Conservation (phyloP, 2,113 vertebrate species). For the Tricholaema leucomelas region DNA sequence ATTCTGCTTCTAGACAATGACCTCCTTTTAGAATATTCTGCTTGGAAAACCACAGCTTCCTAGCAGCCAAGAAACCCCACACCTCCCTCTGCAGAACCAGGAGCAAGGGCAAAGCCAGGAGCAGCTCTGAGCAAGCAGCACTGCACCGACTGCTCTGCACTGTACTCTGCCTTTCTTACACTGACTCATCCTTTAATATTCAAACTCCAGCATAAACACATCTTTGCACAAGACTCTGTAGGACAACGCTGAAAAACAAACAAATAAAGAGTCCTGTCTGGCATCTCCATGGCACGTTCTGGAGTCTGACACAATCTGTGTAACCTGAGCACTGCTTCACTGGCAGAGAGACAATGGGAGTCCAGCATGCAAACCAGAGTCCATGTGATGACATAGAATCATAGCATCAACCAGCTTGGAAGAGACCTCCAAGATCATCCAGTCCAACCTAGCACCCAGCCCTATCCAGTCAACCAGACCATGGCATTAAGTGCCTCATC, state of each 20-base stretch:
- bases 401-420: too few species aligned
- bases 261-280: neutral
- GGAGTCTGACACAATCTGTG: neutral
- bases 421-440: too few species aligned
- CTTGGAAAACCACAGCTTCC: neutral
- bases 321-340: neutral
- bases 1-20: neutral
- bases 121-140: neutral
- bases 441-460: too few species aligned
- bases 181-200: neutral
- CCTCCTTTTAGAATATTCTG: neutral
- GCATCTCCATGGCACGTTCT: fast-evolving
- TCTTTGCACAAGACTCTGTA: neutral
- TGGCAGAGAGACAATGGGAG: neutral
- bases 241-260: neutral
- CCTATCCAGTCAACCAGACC: too few species aligned
- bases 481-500: too few species aligned
- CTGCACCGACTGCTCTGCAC: neutral
- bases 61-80: neutral
- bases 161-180: neutral
- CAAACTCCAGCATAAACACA: neutral
- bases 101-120: neutral
- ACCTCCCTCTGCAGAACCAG: neutral
- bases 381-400: neutral
- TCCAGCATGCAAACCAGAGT: neutral